Conservation (phyloP, 2,113 vertebrate species). For the Mixornis gularis region DNA sequence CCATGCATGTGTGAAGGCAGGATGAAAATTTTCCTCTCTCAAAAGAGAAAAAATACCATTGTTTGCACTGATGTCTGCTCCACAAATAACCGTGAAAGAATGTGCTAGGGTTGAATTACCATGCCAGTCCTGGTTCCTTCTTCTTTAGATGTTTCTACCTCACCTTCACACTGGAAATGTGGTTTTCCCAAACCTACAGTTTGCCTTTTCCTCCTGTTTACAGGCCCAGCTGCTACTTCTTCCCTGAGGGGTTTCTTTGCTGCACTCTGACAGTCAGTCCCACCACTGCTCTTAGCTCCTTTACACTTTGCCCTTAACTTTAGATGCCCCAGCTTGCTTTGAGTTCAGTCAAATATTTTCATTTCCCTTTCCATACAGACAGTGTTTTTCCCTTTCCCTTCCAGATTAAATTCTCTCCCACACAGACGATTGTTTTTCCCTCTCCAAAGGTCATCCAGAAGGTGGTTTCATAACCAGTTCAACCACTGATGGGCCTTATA, state of each 20-base stretch:
- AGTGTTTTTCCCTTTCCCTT: conserved; percentile 62
- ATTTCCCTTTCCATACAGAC: conserved; percentile 67
- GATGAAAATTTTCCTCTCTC: neutral
- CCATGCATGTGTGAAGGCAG: neutral
- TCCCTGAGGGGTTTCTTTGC: neutral
- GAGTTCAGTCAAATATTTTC: conserved; percentile 69
- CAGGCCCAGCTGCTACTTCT: neutral
- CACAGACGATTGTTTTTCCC: conserved; percentile 33
- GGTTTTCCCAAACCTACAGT: neutral
- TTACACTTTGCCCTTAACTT: conserved; percentile 39
- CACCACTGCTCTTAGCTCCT: conserved; percentile 54
- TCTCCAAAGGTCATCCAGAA: conserved; percentile 21
- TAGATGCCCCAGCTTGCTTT: conserved; percentile 57
- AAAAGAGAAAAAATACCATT: conserved; percentile 13
- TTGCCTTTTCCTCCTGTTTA: neutral
- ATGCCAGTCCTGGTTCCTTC: neutral
- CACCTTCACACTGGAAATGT: neutral
- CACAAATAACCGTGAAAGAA: neutral
- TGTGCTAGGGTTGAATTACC: neutral
- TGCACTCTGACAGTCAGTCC: conserved; percentile 6
- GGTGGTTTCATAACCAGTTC: conserved; percentile 29
- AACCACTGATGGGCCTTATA: neutral
- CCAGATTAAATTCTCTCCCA: conserved; percentile 53
- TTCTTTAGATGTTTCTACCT: conserved; percentile 6
- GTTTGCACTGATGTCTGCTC: neutral